Conservation (phyloP, 2,113 vertebrate species). For the Calyptommatus sinebrachiatus region DNA sequence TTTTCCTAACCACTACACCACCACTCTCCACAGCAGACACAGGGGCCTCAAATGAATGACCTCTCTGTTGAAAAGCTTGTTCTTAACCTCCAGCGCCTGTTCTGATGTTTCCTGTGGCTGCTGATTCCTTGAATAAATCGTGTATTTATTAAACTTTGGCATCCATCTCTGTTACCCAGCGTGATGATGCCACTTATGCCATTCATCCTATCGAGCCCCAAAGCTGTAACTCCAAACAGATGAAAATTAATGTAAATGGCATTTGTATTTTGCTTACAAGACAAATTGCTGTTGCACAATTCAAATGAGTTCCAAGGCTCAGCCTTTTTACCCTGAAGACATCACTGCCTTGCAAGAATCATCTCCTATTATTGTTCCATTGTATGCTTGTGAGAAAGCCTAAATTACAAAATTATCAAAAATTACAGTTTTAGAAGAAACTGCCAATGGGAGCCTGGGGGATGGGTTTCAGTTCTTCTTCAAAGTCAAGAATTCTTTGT, state of each 20-base stretch:
- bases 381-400: conserved; percentile 1
- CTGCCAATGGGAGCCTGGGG: background rate
- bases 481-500: conserved; percentile 6
- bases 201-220: background rate
- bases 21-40: no score
- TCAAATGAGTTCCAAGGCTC: conserved; percentile 47
- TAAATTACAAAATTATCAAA: conserved; percentile 28
- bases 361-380: conserved; percentile 41
- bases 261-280: background rate
- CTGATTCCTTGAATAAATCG: no score
- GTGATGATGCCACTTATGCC: background rate
- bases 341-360: conserved; percentile 6
- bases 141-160: background rate
- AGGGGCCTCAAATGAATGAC: no score
- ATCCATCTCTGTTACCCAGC: background rate
- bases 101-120: background rate
- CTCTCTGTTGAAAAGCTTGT: no score
- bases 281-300: conserved; percentile 55
- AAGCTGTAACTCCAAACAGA: conserved; percentile 10
- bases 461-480: conserved; percentile 8
- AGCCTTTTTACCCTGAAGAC: conserved; percentile 14
- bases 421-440: conserved; percentile 9
- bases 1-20: no score
- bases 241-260: conserved; percentile 37
- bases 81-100: no score